Percentiles rank a stretch among this genome's conserved stretches.
Evolutionary conservation across 2,113 vertebrate species (phyloP).

Genomic region (Cololabis saira): DNA sequence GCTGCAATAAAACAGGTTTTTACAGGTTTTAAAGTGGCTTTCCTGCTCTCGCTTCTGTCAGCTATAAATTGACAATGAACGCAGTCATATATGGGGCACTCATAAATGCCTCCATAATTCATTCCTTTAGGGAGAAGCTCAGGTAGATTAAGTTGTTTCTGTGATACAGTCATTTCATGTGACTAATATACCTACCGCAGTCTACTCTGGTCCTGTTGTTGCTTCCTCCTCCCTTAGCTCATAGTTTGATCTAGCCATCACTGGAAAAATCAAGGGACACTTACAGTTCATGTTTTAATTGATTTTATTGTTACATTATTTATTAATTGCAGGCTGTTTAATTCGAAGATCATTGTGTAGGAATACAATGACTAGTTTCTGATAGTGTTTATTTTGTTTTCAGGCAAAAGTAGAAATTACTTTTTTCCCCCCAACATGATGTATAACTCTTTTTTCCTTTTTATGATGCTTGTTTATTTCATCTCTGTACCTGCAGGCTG

Average conservation of each 20-base stretch:
- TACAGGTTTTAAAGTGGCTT: constrained; percentile 94
- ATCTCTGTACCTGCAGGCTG: constrained; percentile 4
- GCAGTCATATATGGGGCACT: constrained; percentile 85
- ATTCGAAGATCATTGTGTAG: constrained; percentile 9
- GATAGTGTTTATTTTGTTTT: not conserved
- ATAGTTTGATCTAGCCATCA: constrained; percentile 59
- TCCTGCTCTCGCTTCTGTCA: constrained; percentile 90
- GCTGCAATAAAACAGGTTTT: constrained; percentile 89
- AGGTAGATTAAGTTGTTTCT: constrained; percentile 76
- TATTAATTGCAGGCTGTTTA: constrained; percentile 7
- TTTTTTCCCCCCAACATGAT: constrained; percentile 16
- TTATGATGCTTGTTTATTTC: constrained; percentile 9
- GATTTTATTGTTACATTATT: too few species aligned
- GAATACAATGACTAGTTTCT: constrained; percentile 21
- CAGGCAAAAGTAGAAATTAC: not conserved
- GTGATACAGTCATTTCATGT: constrained; percentile 62
- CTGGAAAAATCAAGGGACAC: constrained; percentile 58
- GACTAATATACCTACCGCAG: constrained; percentile 60
- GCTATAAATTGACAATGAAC: constrained; percentile 98
- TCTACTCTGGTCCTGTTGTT: constrained; percentile 5
- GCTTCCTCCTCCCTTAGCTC: constrained; percentile 28
- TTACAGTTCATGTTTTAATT: too few species aligned
- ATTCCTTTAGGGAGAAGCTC: constrained; percentile 82
- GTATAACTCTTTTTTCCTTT: not conserved
- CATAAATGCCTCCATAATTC: constrained; percentile 95